Conservation (phyloP, 2,113 vertebrate species). For the Brachyistius frenatus region DNA sequence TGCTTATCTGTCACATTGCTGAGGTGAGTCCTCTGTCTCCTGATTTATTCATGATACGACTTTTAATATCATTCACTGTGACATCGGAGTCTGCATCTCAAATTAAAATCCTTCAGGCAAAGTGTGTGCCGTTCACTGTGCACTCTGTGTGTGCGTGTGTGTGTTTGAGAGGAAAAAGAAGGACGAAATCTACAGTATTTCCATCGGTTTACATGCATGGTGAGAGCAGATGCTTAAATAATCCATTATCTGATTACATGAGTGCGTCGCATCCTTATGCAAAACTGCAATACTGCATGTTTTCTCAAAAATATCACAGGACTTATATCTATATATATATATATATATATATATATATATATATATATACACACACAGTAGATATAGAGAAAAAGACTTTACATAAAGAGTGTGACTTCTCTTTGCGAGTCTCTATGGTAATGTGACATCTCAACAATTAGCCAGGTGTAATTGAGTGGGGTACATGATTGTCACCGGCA, state of each 20-base stretch:
- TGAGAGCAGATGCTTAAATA: conserved; percentile 63
- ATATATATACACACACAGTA: no score
- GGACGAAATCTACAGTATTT: conserved; percentile 56
- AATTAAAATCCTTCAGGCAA: conserved; percentile 83
- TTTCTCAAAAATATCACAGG: conserved; percentile 17
- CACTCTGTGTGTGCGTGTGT: conserved; percentile 20
- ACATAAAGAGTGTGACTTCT: conserved; percentile 22
- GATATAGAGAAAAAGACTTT: neutral
- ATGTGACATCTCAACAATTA: conserved; percentile 76
- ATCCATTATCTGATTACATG: conserved; percentile 67
- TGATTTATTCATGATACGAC: conserved; percentile 86
- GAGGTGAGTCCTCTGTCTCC: conserved; percentile 83
- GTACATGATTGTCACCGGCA: conserved; percentile 66
- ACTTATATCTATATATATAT: neutral
- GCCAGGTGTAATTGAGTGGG: conserved; percentile 78
- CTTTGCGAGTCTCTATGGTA: conserved; percentile 40
- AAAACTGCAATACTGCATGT: conserved; percentile 20
- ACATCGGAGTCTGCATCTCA: conserved; percentile 83
- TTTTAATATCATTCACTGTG: conserved; percentile 86
- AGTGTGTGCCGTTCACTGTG: conserved; percentile 58
- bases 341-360: no score
- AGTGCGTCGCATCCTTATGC: conserved; percentile 26
- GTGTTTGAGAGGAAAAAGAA: conserved; percentile 17
- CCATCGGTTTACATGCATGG: conserved; percentile 27
- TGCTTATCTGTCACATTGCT: conserved; percentile 78